Base-by-base conservation (phyloP, 2,113 vertebrate species). In the Ramphastos sulfuratus region DNA sequence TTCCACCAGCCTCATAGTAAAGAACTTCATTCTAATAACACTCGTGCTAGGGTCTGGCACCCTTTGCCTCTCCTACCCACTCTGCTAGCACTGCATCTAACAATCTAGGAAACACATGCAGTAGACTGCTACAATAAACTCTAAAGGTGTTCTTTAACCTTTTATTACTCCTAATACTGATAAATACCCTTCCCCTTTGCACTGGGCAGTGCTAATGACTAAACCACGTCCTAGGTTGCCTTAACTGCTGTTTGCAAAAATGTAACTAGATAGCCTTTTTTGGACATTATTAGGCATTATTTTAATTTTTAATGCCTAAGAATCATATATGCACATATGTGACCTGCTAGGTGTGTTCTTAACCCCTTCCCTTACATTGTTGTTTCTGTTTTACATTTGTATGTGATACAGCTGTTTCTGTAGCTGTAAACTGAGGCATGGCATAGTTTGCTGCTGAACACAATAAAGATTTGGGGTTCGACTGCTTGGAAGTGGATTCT, bases 71-170 rank as follows among this genome's bases (percentile, higher is more conserved):
- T 75, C 27, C 60, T 4, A 1, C 7, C 50, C 18, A 6, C 31
- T 0, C 54, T 4, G 21, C 15, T 9, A 1, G 9, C 39, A 2
- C 42, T 27, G 1, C 46, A 1, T 15, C 48, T 7, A 4, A 42
- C 12, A 2, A 1, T 0, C 10, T 5, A 8, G 7, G 35, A 46
- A 48, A 23, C 0, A 17, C 5, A 4, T 0, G 10, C 31, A 18
- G 24, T 54, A 1, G 9, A 2, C 10, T 17, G 15, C 56, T 4
- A 10, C 24, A 3, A 0, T 4, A 3, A 50, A 7, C 55, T 4
- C 2, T 1, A 8, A 50, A n/a, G 42, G 15, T 4, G 10, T 5
- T 37, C 65, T 73, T 66, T n/a, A 58, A 37, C 24, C 12, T 46
- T 16, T 31, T 27, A 7, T 16, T 30, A 23, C 23, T 64, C 69